Evolutionary conservation across 2,888 invertebrate genomes (phyloP), one percentile per base, ranked within the genome.

Genomic region (Xestoiulus laeticollis): DNA sequence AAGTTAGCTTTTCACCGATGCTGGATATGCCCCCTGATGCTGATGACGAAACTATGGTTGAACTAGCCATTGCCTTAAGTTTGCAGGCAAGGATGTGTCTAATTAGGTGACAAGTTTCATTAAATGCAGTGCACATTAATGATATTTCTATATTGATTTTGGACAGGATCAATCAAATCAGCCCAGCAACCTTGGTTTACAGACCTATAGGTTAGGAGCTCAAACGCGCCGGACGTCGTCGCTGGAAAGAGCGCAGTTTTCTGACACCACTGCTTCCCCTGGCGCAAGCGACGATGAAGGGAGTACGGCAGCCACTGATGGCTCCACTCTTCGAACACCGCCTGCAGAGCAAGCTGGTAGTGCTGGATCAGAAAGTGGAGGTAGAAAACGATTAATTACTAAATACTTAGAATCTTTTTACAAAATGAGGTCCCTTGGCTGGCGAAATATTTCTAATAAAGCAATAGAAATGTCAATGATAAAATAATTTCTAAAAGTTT

Each of bases 1-100:
- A 90, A 87, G 91, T 90, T 30, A 92, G 95, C 85, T 95, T 97
- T 90, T 96, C 96, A 87, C 96, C 95, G 0, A 92, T 98, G 38
- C 93, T 98, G 10, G 97, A 97, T 90, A 95, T 98, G 87, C 97
- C 97, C 19, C 96, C 97, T n/a, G 98, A 98, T 92, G 97, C 97
- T 0, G 98, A 98, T 91, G 98, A 99, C 92, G 98, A 98, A 92
- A 96, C 98, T 0, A 98, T 99, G 95, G 97, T 99, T 89, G 98
- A 98, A 92, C 94, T 99, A 89, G 99, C 98, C 1, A 98, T 99
- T 89, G 98, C 98, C 0, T 93, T 99, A 1, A 98, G 98, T 90
- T 93, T 99, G 43, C 98, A 98, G 89, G 93, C 59, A 16, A 48
- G 44, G 16, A 33, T 30, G 16, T 44, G 2, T 30, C n/a, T n/a